A percentile compares a stretch with the other conserved stretches of the same genome.
phyloP scores from a whole-genome alignment of 2,113 vertebrate species.

The Campylorhamphus procurvoides region DNA sequence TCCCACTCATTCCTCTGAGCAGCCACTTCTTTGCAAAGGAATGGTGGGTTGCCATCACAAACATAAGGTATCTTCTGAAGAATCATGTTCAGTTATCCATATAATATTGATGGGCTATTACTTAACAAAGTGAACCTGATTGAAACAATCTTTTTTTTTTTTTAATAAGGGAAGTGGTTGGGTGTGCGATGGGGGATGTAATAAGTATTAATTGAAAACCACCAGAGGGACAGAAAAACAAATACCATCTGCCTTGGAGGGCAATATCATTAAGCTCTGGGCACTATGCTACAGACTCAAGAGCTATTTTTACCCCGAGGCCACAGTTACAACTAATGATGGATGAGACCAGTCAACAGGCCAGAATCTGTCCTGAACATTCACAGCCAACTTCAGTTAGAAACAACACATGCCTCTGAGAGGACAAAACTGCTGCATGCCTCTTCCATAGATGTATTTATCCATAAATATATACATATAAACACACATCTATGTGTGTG shows the following conservation, averaged over 20 bases:
- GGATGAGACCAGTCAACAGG: slow-evolving; percentile 23
- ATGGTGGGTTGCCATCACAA: neutral
- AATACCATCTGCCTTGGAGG: slow-evolving; percentile 45
- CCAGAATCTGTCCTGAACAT: neutral
- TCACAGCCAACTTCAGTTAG: neutral
- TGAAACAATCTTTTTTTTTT: neutral
- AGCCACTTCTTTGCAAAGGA: neutral
- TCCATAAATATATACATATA: neutral
- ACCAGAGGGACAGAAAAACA: slow-evolving; percentile 2
- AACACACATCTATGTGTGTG: accelerated
- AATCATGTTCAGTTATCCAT: neutral
- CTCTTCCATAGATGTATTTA: neutral
- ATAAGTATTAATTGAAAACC: neutral
- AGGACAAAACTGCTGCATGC: neutral
- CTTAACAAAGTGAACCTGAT: neutral
- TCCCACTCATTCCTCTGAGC: neutral
- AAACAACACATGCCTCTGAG: neutral
- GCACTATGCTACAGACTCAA: neutral
- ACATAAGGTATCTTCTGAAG: neutral
- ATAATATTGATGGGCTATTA: neutral
- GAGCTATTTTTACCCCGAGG: slow-evolving; percentile 31
- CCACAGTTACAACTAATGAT: neutral
- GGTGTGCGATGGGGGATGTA: neutral
- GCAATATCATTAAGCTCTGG: slow-evolving; percentile 26
- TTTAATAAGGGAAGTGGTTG: neutral